Evolutionary conservation across 1,140 invertebrate species (phyloP).

Genomic region (Papilio polyxenes): DNA sequence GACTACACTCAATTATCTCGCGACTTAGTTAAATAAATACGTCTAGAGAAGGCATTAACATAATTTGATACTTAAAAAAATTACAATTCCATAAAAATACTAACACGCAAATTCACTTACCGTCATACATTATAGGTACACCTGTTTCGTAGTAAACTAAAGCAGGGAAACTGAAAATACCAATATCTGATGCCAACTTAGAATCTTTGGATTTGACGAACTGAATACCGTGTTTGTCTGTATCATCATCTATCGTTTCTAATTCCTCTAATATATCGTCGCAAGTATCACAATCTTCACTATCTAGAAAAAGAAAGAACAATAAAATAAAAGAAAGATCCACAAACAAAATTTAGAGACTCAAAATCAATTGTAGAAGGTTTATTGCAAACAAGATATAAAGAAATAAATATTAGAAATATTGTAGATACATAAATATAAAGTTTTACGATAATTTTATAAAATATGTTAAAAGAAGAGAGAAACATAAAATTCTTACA

Average conservation of each 20-base stretch:
- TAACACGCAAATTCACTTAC: constrained; percentile 82
- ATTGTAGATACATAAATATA: not conserved
- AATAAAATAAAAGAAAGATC: not conserved
- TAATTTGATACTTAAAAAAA: not conserved
- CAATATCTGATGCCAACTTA: constrained; percentile 93
- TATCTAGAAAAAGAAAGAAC: constrained; percentile 81
- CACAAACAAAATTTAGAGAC: not conserved
- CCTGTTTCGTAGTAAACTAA: constrained; percentile 96
- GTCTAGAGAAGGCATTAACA: not conserved
- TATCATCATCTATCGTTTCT: constrained; percentile 97
- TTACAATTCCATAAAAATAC: constrained; percentile 22
- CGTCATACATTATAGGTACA: constrained; percentile 96
- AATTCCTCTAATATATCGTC: constrained; percentile 92
- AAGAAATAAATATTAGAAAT: not conserved
- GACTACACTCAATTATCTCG: not conserved
- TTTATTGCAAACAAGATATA: too few relatives aligned
- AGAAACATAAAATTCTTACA: constrained; percentile 84
- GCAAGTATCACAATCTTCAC: constrained; percentile 91
- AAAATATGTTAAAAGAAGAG: constrained; percentile 30
- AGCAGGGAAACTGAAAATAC: constrained; percentile 94
- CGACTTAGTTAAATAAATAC: not conserved
- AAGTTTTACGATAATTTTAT: constrained; percentile 19
- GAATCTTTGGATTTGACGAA: constrained; percentile 96
- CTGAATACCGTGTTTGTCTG: constrained; percentile 94
- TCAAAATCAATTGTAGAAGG: not conserved